Evolutionary conservation across 2,888 invertebrate genomes (phyloP), one percentile per base, ranked within the genome.

Genomic region (Spisula subtruncata): DNA sequence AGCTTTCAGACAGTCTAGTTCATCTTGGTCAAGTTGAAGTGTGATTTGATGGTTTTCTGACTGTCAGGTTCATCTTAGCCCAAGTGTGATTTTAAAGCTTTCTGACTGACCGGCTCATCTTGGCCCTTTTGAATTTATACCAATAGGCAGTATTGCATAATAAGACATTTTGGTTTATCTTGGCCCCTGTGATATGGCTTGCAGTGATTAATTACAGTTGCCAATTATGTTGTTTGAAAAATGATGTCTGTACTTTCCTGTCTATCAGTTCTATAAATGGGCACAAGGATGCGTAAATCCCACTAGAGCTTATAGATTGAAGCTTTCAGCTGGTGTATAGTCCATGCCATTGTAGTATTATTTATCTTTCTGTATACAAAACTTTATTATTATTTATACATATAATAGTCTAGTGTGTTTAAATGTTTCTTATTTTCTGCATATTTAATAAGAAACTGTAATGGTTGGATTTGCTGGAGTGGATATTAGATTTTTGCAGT

Each of bases 191-290:
- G n/a, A n/a, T n/a, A 66, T 66, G 18, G n/a, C 56, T 56, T n/a
- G 5, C 5, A 18, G 56, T 56, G 56, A 56, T 66, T 66, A 25
- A 66, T 66, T 66, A 66, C 10, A 66, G 10, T 66, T 20, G 60
- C 60, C n/a, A 66, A 66, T 66, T 10, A 51, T 66, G 20, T 25
- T 66, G 60, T 66, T n/a, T 66, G 60, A 66, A 66, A 66, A 25
- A 66, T 66, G 60, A 66, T 66, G 60, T 25, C 60, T 66, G 25
- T 66, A 66, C 60, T 66, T 66, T 66, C 25, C 60, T 66, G 60
- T 66, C 60, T 66, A 10, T 1, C 25, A n/a, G 60, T 25, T n/a
- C 12, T 25, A 4, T 66, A 25, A 41, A 66, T 66, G 25, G 10
- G 60, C 10, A 25, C n/a, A 66, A 25, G 12, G 60, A 66, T 66